Percentiles rank a stretch among this genome's conserved stretches.
Conservation (phyloP, 2,888 invertebrate genomes). For the Hoplodrina blanda region DNA sequence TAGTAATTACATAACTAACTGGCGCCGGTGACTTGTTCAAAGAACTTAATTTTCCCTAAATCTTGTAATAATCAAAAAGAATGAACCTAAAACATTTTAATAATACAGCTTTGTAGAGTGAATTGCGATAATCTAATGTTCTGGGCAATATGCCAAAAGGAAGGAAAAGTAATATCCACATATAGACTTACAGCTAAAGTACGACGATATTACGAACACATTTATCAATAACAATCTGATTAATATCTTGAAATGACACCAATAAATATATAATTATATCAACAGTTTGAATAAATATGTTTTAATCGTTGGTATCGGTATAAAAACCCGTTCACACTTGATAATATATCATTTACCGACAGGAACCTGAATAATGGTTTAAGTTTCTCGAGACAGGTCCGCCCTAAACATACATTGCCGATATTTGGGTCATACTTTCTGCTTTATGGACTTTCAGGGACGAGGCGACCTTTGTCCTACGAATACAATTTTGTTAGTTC, state of each 20-base stretch:
- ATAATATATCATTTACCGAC: constrained; percentile 52
- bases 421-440: constrained; percentile 69
- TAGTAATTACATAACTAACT: constrained; percentile 14
- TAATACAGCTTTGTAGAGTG: constrained; percentile 33
- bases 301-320: constrained; percentile 28
- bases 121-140: constrained; percentile 55
- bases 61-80: constrained; percentile 7
- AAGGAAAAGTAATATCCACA: constrained; percentile 49
- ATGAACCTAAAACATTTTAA: constrained; percentile 25
- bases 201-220: constrained; percentile 40
- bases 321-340: constrained; percentile 32
- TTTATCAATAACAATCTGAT: constrained; percentile 44
- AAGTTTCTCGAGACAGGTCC: constrained; percentile 67
- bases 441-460: constrained; percentile 58
- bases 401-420: constrained; percentile 75
- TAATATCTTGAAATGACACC: constrained; percentile 16
- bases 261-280: constrained; percentile 13
- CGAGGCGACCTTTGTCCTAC: constrained; percentile 56
- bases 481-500: constrained; percentile 54
- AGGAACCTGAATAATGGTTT: constrained; percentile 67
- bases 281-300: constrained; percentile 16
- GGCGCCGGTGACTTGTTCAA: not conserved
- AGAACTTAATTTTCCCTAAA: constrained; percentile 2
- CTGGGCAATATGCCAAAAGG: constrained; percentile 56
- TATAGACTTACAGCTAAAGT: constrained; percentile 41